A percentile compares a stretch with the other conserved stretches of the same genome.
Evolutionary conservation across 1,140 invertebrate genomes (phyloP).

Genomic region (Lutraria rhynchaena): DNA sequence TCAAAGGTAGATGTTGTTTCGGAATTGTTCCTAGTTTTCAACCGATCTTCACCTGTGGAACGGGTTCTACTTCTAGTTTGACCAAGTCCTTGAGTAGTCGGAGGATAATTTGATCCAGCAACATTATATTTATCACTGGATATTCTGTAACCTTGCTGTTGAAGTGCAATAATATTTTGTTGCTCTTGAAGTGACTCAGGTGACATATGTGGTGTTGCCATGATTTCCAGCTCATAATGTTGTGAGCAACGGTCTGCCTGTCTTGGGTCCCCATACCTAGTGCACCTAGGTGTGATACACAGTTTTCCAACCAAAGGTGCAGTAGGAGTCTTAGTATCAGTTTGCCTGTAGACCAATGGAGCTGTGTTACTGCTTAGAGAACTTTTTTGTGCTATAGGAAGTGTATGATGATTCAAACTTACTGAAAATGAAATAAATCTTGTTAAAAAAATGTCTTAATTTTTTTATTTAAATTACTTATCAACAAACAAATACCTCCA

Average conservation of each 20-base stretch:
- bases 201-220: not conserved
- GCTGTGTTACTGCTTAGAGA: not conserved
- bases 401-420: not conserved
- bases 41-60: not conserved
- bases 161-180: not conserved
- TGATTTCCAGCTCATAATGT: slow-evolving; percentile 22
- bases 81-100: not conserved
- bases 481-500: too few species aligned
- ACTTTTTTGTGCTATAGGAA: not conserved
- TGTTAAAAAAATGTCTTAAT: too few species aligned
- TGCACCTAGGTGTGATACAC: slow-evolving; percentile 37
- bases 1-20: too few species aligned
- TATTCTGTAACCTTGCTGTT: not conserved
- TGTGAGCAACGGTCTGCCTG: slow-evolving; percentile 15
- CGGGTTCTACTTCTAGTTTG: not conserved
- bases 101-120: not conserved
- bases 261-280: slow-evolving; percentile 32
- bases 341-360: not conserved
- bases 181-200: slow-evolving; percentile 8
- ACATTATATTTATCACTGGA: not conserved
- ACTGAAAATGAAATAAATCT: slow-evolving; percentile 2
- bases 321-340: not conserved
- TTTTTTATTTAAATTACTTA: too few species aligned
- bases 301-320: not conserved
- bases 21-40: too few species aligned